These are phyloP conservation scores for Amphipoea lucens DNA, from an alignment of 2,888 invertebrate genomes.

Conservation along the genomic window DNA sequence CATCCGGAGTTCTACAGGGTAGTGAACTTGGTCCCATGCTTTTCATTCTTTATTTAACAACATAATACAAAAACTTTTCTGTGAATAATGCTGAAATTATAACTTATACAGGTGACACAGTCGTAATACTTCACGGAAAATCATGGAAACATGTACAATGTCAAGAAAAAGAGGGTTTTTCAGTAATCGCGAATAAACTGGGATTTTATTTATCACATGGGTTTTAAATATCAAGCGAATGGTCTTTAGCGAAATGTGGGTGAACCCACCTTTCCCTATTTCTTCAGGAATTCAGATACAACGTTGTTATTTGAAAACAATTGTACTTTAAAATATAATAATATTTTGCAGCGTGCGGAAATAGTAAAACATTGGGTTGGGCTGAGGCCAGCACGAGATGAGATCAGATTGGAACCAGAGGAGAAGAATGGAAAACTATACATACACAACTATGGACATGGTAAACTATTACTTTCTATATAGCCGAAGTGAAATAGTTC, in stretches of 20 bases:
- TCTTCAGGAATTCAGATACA: not conserved
- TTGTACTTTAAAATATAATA: constrained; percentile 16
- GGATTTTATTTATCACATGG: no score
- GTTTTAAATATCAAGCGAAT: no score
- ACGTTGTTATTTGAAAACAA: not conserved
- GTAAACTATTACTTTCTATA: constrained; percentile 64
- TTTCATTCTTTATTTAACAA: not conserved
- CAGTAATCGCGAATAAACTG: no score
- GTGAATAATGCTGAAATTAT: not conserved
- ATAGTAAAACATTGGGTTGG: constrained; percentile 92
- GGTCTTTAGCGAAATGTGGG: no score
- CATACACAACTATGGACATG: constrained; percentile 96
- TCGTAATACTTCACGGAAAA: not conserved
- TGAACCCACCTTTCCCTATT: no score
- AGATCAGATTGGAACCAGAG: constrained; percentile 92
- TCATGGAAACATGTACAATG: not conserved
- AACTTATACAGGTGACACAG: not conserved
- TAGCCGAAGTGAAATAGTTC: not conserved
- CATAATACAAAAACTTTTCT: not conserved
- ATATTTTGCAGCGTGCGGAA: constrained; percentile 83
- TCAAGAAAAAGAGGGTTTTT: no score
- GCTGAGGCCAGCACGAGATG: constrained; percentile 92
- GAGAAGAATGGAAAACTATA: constrained; percentile 86
- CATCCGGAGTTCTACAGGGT: not conserved
- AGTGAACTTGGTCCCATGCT: not conserved